Conservation (phyloP, 2,888 invertebrate species). For the Galerucella nymphaeae region DNA sequence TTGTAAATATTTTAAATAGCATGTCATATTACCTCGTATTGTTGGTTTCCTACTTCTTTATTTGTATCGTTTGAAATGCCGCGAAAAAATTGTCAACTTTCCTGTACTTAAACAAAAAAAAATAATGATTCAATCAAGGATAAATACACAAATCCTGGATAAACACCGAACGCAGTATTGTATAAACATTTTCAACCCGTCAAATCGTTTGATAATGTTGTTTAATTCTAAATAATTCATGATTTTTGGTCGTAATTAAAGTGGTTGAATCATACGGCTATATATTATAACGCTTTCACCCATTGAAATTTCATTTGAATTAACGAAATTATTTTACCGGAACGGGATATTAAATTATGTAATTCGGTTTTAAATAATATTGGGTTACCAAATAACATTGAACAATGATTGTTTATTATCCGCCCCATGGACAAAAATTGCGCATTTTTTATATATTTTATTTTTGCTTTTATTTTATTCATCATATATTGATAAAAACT, state of each 20-base stretch:
- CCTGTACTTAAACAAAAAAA: no score
- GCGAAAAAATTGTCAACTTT: no score
- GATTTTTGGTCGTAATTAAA: slow-evolving; percentile 11
- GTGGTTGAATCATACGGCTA: slow-evolving; percentile 2
- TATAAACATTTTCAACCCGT: not conserved
- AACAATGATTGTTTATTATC: not conserved
- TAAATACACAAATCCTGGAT: no score
- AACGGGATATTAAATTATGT: slow-evolving; percentile 16
- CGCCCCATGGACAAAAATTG: not conserved
- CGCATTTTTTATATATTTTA: not conserved
- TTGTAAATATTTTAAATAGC: no score
- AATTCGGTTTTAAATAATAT: slow-evolving; percentile 19
- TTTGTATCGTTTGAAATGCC: no score
- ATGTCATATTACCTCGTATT: no score
- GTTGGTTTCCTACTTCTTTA: no score
- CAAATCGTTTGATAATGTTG: not conserved
- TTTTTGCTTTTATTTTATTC: not conserved
- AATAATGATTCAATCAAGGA: no score
- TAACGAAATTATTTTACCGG: slow-evolving; percentile 18
- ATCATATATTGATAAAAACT: no score
- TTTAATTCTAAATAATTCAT: slow-evolving; percentile 6
- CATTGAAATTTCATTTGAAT: slow-evolving; percentile 17
- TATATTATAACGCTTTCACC: not conserved
- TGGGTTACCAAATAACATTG: not conserved
- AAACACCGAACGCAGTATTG: not conserved